Evolutionary conservation across 2,797 vertebrate species (phyloP), one percentile per base, ranked within the genome.

Genomic region (Ctenopoma multispine): DNA sequence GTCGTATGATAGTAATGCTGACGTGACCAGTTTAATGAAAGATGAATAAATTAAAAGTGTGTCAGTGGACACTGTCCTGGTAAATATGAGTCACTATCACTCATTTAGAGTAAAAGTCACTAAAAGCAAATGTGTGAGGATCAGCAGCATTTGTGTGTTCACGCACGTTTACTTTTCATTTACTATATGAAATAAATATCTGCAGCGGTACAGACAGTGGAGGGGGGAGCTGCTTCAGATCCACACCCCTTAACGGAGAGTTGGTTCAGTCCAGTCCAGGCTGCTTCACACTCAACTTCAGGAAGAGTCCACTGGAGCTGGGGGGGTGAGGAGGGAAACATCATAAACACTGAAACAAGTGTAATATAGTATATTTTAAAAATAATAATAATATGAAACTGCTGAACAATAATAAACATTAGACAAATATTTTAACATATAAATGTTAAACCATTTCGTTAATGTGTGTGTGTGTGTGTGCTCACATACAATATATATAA

Each of bases 291-390:
- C 69, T 36, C 11, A 10, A 0, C n/a, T 1, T 65, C 56, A 77
- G 74, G 80, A 63, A 15, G 46, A 51, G 48, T 79, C 86, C 44
- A 50, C 38, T 57, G 57, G 3, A 63, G 27, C 49, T 47, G 64
- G 1, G 27, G 17, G 40, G 3, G 23, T 20, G 7, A 23, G 3
- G 0, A 1, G 1, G 3, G 20, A 3, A 10, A 1, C 8, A 2
- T n/a, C 17, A 31, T 55, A 38, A 34, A 58, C 3, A 69, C 34
- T 24, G 24, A 24, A 24, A 4, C 24, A 24, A 24, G 4, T 24
- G 24, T 24, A 2, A 24, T 24, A 24, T 24, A 24, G 2, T 2
- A 2, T 24, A 24, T 24, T 4, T n/a, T n/a, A n/a, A n/a, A n/a
- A n/a, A 24, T 24, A 24, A 24, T 2, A 24, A 24, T 24, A 24